A percentile compares a stretch with the other conserved stretches of the same genome.
Conservation (phyloP, 1,140 invertebrate genomes). For the Vanessa atalanta region DNA sequence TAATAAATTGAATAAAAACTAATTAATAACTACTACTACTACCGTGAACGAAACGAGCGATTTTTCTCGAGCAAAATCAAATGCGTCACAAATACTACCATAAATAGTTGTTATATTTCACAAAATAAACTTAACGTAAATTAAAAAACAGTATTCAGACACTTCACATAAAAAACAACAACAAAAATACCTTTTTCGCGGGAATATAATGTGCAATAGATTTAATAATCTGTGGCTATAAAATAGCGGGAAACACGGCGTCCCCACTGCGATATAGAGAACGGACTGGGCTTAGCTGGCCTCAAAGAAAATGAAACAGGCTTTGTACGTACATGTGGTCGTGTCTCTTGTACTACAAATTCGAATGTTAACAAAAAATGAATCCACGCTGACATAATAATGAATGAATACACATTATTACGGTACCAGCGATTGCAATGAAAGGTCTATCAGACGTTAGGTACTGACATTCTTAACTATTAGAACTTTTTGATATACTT, state of each 20-base stretch:
- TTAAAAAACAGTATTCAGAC: neutral
- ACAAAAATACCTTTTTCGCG: slow-evolving; percentile 25
- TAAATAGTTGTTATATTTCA: neutral
- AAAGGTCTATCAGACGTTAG: too few species aligned
- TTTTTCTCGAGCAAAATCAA: slow-evolving; percentile 19
- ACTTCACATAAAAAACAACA: slow-evolving; percentile 17
- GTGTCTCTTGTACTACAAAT: slow-evolving; percentile 18
- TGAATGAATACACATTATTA: slow-evolving; percentile 25
- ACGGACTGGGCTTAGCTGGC: slow-evolving; percentile 43
- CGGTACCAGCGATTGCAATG: neutral
- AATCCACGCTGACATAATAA: slow-evolving; percentile 9
- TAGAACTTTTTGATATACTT: too few species aligned
- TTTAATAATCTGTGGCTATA: slow-evolving; percentile 50
- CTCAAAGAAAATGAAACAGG: slow-evolving; percentile 29
- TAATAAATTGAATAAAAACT: neutral
- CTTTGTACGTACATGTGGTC: slow-evolving; percentile 26
- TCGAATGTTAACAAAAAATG: slow-evolving; percentile 22
- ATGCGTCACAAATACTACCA: neutral
- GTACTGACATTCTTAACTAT: too few species aligned
- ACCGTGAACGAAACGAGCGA: neutral
- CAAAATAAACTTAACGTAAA: slow-evolving; percentile 4
- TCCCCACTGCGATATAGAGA: slow-evolving; percentile 45
- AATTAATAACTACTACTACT: neutral
- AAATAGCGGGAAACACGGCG: slow-evolving; percentile 59
- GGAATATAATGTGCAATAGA: slow-evolving; percentile 33